phyloP scores from a whole-genome alignment of 2,797 vertebrate genomes.

The Ara ararauna region DNA sequence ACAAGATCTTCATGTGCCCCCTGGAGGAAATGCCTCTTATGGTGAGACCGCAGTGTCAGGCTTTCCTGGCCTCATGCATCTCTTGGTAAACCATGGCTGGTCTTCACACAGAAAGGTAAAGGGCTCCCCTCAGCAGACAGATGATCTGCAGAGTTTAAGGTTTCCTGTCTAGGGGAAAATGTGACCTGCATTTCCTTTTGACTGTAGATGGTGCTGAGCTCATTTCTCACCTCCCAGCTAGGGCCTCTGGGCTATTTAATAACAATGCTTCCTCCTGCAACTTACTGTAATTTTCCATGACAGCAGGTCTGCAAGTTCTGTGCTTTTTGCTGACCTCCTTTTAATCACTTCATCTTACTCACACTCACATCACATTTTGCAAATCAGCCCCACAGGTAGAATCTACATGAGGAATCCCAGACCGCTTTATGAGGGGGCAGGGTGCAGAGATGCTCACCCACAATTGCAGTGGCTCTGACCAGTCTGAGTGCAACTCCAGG shows the following conservation, averaged over 20 bases:
- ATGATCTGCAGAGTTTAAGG: background rate
- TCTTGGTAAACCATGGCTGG: background rate
- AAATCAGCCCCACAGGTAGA: background rate
- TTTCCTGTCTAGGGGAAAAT: background rate
- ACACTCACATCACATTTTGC: background rate
- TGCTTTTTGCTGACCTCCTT: background rate
- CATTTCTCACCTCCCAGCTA: background rate
- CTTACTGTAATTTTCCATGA: background rate
- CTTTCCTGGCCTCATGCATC: fast-evolving
- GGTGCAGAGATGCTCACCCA: background rate
- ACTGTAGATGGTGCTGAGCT: background rate
- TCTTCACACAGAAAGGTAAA: background rate
- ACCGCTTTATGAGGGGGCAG: background rate
- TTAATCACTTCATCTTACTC: background rate
- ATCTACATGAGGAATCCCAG: background rate
- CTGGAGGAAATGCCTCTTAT: background rate
- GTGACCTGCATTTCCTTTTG: background rate
- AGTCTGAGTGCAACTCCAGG: background rate
- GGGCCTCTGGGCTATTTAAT: background rate
- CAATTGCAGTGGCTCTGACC: background rate
- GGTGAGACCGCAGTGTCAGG: background rate
- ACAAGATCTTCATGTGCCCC: background rate
- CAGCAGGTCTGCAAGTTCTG: background rate
- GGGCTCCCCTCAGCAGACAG: background rate
- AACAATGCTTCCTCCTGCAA: background rate